Conservation (phyloP, 1,140 invertebrate genomes). For the Aplysia californica region DNA sequence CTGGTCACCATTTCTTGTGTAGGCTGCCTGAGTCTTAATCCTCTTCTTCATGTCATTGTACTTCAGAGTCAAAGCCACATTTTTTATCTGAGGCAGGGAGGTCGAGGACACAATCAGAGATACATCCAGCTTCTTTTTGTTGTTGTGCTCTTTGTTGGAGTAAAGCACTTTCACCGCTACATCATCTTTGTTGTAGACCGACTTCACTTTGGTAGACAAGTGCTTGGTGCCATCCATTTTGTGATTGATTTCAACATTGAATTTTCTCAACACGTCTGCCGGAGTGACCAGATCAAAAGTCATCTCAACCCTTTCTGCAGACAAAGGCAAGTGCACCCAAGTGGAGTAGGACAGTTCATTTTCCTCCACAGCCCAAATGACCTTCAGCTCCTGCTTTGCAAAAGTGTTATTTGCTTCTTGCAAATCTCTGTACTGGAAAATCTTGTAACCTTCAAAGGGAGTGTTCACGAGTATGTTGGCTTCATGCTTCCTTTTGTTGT, state of each 20-base stretch:
- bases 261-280: not conserved
- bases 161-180: not conserved
- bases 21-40: not conserved
- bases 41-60: constrained; percentile 3
- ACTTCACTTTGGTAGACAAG: not conserved
- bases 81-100: not conserved
- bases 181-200: constrained; percentile 6
- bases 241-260: not conserved
- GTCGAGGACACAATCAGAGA: constrained; percentile 4
- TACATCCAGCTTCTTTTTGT: constrained; percentile 32
- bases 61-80: constrained; percentile 7
- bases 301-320: constrained; percentile 15
- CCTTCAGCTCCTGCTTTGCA: constrained; percentile 9
- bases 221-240: constrained; percentile 11
- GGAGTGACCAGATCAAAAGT: not conserved
- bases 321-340: not conserved
- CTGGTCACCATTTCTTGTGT: constrained; percentile 16
- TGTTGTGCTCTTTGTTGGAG: constrained; percentile 74
- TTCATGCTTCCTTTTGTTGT: not conserved
- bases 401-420: not conserved
- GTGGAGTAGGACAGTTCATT: constrained; percentile 10
- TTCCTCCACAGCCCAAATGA: constrained; percentile 2
- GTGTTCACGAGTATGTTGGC: not conserved
- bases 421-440: too few species aligned
- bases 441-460: constrained; percentile 15